Evolutionary conservation across 2,113 vertebrate genomes (phyloP), one percentile per base, ranked within the genome.

Genomic region (Dromas ardeola): DNA sequence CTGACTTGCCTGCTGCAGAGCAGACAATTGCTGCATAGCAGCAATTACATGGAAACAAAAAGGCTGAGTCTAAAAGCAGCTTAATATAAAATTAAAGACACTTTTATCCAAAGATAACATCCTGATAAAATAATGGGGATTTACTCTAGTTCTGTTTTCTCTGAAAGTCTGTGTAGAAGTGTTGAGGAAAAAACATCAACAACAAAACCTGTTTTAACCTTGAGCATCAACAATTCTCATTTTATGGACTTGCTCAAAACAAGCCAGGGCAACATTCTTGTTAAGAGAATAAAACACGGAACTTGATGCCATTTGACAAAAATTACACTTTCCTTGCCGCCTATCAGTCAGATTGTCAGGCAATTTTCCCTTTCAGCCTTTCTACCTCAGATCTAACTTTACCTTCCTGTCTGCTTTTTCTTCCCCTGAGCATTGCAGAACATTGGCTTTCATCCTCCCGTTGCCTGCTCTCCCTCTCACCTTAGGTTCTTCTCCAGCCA

Each of bases 11-110:
- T 94, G 83, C 79, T 90, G 47, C 45, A 90, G 77, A 93, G 43
- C 45, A 95, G 55, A 86, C 83, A 91, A 78, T 66, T 84, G 87
- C 77, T 88, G 53, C 56, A 69, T 40, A 87, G 67, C 49, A 97
- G 61, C 61, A 97, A 96, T 96, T 96, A 86, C 17, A 66, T 4
- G 27, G 70, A 79, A 94, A 96, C 90, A 92, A 97, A 91, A 92
- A 71, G 86, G 49, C 73, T 77, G 79, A 96, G 63, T 78, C 69
- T 82, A 93, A 86, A 93, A 95, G 80, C 56, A 91, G n/a, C 27
- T 58, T 83, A 86, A 73, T 87, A 84, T 25, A 92, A 92, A 95
- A 94, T 89, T 58, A 78, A 71, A 78, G 43, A 55, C 38, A 85
- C 81, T 56, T 90, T 92, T 72, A 85, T 84, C 45, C 87, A 80